These are phyloP conservation scores for Lasiurus borealis DNA, from an alignment of 2,113 vertebrate species.

Conservation along the genomic window DNA sequence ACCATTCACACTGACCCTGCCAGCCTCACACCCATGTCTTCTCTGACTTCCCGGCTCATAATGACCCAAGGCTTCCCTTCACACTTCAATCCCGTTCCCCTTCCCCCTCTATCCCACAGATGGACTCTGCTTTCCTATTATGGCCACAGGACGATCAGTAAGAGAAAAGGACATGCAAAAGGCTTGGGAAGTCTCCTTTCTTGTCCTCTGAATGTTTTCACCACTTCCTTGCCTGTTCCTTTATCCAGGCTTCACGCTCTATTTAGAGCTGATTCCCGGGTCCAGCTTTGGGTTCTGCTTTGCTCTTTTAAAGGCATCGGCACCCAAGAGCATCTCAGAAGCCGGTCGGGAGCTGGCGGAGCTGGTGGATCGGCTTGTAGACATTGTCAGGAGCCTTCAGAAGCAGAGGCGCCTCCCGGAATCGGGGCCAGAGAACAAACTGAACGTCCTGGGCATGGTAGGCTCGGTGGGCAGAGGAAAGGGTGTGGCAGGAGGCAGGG, in stretches of 20 bases:
- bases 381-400: slow-evolving; percentile 52
- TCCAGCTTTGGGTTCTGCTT: slow-evolving; percentile 4
- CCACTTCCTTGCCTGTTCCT: background rate
- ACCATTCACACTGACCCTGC: background rate
- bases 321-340: slow-evolving; percentile 60
- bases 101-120: background rate
- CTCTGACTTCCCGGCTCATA: background rate
- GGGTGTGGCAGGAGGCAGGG: background rate
- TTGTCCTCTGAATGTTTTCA: background rate
- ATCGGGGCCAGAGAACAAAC: background rate
- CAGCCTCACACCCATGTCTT: background rate
- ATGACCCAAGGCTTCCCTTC: background rate
- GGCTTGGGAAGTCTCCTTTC: background rate
- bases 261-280: background rate
- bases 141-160: background rate
- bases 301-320: slow-evolving; percentile 65
- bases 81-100: background rate
- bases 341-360: slow-evolving; percentile 63
- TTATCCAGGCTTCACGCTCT: background rate
- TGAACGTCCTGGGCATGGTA: background rate
- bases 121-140: background rate
- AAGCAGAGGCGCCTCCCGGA: background rate
- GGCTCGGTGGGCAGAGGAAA: background rate
- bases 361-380: slow-evolving; percentile 45
- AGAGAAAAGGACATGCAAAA: background rate